phyloP scores from a whole-genome alignment of 1,140 invertebrate genomes.

The Hyles vespertilio region DNA sequence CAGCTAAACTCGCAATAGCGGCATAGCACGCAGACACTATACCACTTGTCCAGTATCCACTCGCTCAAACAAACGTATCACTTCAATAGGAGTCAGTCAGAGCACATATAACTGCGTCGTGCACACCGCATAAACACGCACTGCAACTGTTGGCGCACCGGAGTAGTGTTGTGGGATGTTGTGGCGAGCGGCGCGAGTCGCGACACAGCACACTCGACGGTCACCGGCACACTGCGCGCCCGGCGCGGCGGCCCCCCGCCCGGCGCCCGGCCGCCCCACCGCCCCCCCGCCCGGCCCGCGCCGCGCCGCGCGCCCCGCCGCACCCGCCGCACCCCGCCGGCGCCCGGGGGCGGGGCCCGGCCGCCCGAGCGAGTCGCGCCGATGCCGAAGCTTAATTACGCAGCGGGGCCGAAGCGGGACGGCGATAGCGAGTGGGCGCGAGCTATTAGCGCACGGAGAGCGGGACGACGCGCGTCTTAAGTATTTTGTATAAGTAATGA shows the following conservation, averaged over 20 bases:
- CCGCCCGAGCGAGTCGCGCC: constrained; percentile 49
- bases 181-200: constrained; percentile 42
- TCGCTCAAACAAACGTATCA: constrained; percentile 46
- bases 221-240: constrained; percentile 69
- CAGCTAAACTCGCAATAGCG: constrained; percentile 61
- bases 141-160: constrained; percentile 59
- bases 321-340: constrained; percentile 37
- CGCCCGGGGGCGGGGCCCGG: constrained; percentile 47
- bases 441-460: constrained; percentile 70
- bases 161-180: constrained; percentile 52
- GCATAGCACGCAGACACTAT: constrained; percentile 67
- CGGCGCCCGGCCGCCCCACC: constrained; percentile 28
- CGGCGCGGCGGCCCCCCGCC: constrained; percentile 46
- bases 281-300: constrained; percentile 40
- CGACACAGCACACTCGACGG: constrained; percentile 60
- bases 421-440: constrained; percentile 69
- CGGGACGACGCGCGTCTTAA: constrained; percentile 71
- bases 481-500: constrained; percentile 75
- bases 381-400: constrained; percentile 69
- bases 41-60: constrained; percentile 66
- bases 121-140: constrained; percentile 59
- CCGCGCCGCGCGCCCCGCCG: constrained; percentile 43
- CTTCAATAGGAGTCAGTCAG: constrained; percentile 50
- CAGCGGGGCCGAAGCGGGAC: constrained; percentile 62
- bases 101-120: constrained; percentile 55